Evolutionary conservation across 2,113 vertebrate genomes (phyloP).

Genomic region (Cyanoderma ruficeps): DNA sequence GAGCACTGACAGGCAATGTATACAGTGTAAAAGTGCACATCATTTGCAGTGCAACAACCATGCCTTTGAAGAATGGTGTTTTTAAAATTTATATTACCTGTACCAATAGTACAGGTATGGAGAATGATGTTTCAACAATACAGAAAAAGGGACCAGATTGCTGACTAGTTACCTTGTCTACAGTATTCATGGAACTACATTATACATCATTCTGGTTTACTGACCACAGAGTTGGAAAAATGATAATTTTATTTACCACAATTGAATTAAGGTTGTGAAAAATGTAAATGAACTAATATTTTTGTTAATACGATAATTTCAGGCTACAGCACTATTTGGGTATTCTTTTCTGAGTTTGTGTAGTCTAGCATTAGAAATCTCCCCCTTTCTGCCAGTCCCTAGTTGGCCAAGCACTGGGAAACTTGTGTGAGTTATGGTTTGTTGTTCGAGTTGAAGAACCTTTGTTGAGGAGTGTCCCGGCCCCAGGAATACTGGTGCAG

Average conservation of each 20-base stretch:
- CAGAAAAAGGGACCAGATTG: neutral
- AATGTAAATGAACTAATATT: neutral
- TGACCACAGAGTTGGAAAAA: neutral
- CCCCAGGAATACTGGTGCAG: neutral
- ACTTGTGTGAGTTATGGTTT: accelerated
- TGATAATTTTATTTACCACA: neutral
- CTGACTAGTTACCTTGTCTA: neutral
- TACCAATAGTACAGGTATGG: neutral
- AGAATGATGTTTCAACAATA: neutral
- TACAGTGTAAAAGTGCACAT: neutral
- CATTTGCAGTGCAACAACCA: neutral
- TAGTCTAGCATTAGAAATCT: neutral
- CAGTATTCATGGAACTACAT: neutral
- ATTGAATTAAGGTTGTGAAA: neutral
- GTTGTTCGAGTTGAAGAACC: neutral
- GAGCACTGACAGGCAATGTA: neutral
- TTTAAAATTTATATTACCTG: slow-evolving; percentile 17
- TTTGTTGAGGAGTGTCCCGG: neutral
- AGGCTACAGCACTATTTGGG: neutral
- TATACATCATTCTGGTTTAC: neutral
- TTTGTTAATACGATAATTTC: neutral
- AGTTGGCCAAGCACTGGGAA: neutral
- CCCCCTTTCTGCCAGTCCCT: neutral
- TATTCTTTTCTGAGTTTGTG: neutral
- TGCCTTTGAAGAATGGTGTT: neutral